Evolutionary conservation across 2,888 invertebrate species (phyloP), one percentile per base, ranked within the genome.

Genomic region (Brenthis hecate): DNA sequence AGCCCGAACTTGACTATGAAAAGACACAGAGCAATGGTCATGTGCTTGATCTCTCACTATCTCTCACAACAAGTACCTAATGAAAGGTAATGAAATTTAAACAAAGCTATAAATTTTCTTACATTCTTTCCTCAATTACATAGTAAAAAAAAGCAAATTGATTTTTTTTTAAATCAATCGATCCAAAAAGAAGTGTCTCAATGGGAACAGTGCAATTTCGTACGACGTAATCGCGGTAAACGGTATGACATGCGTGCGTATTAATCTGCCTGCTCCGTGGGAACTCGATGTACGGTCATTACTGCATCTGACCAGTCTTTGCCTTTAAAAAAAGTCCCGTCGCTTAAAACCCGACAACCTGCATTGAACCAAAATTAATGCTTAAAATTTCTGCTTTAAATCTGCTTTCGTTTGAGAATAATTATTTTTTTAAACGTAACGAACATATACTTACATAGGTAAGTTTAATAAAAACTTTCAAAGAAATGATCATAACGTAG

Each of bases 201-300:
- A 66, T 63, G 57, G 67, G 55, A 68, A 70, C 65, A 60, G 65
- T 61, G 67, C 67, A 70, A 72, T 72, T 72, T 70, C 60, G 66
- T 68, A 57, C 63, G 67, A 71, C 71, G 74, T 72, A 74, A 75
- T 74, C 74, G 74, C 72, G 67, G 73, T 76, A 75, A 77, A 75
- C 68, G 72, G 71, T 74, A 74, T 76, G 75, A 76, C 77, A 77
- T 77, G 77, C 75, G 76, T 74, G 74, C 64, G 73, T 67, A 72
- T 74, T 74, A 75, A 72, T 72, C 72, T 66, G 60, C 36, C 66
- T 53, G 58, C 55, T 72, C 68, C 77, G 76, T 75, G 76, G 75
- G 77, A 76, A 75, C 69, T 51, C 50, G 54, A 55, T 50, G 54
- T 55, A 56, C 61, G 61, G 65, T 62, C 65, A 68, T 72, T 66